phyloP scores from a whole-genome alignment of 2,888 invertebrate genomes.

The Pachycephus smyrnensis region DNA sequence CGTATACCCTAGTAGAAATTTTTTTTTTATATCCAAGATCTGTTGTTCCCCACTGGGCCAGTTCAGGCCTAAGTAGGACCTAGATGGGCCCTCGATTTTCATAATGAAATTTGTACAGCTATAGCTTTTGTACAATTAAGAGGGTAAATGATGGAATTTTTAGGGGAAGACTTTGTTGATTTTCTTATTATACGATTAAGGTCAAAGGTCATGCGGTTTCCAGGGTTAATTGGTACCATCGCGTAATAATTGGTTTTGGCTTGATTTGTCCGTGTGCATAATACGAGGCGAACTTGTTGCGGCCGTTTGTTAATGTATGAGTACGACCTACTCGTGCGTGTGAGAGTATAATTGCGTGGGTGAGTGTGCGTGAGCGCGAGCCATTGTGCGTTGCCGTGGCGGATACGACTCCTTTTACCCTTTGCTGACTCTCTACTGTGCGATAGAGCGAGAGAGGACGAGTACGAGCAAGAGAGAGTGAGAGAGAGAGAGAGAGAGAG shows the following conservation, averaged over 20 bases:
- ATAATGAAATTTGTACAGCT: too few species aligned
- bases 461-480: background rate
- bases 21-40: too few species aligned
- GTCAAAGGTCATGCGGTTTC: conserved; percentile 4
- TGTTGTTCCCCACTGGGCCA: too few species aligned
- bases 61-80: too few species aligned
- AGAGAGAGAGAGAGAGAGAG: background rate
- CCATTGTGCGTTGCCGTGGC: conserved; percentile 46
- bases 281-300: conserved; percentile 16
- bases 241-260: conserved; percentile 46
- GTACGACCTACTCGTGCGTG: conserved; percentile 24
- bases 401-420: conserved; percentile 50
- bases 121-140: too few species aligned
- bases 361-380: conserved; percentile 34
- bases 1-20: background rate
- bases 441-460: background rate
- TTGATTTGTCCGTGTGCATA: conserved; percentile 30
- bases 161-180: background rate
- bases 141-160: too few species aligned
- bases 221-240: conserved; percentile 35
- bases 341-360: conserved; percentile 40
- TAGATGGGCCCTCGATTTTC: too few species aligned
- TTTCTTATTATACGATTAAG: background rate
- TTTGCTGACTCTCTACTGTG: conserved; percentile 25
- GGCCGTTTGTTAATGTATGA: conserved; percentile 26